phyloP scores from a whole-genome alignment of 2,888 invertebrate genomes.

The Chorisops tibialis region DNA sequence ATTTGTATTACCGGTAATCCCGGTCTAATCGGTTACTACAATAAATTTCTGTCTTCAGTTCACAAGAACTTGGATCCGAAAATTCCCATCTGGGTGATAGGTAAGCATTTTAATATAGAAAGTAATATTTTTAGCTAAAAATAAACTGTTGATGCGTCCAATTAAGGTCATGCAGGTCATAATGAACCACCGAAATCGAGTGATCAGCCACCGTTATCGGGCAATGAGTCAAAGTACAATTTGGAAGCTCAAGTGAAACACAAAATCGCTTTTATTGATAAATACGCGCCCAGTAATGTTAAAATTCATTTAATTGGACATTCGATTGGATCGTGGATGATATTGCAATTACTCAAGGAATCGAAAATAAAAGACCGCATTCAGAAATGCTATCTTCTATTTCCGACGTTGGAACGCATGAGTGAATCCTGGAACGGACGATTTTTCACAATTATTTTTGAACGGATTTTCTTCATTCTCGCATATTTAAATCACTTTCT shows the following conservation, averaged over 20 bases:
- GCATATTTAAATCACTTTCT: conserved; percentile 55
- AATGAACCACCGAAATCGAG: conserved; percentile 61
- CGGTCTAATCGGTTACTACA: conserved; percentile 78
- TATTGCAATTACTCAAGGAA: conserved; percentile 67
- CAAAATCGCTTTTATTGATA: conserved; percentile 62
- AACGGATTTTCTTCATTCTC: conserved; percentile 54
- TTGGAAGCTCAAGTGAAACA: conserved; percentile 67
- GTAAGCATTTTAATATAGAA: too few relatives aligned
- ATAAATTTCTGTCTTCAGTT: conserved; percentile 66
- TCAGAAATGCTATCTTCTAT: conserved; percentile 68
- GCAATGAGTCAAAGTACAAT: conserved; percentile 63
- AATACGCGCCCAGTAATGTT: conserved; percentile 67
- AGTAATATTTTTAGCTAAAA: not conserved
- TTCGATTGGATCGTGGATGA: conserved; percentile 86
- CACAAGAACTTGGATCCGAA: conserved; percentile 56
- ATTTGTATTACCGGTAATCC: conserved; percentile 85
- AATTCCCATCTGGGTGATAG: conserved; percentile 77
- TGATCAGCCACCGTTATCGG: conserved; percentile 54
- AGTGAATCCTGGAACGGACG: conserved; percentile 72
- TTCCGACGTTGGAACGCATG: conserved; percentile 86
- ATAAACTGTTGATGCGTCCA: conserved; percentile 14
- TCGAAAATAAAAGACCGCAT: conserved; percentile 57
- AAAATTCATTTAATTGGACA: conserved; percentile 82
- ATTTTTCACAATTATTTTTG: conserved; percentile 61
- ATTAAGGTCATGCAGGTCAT: conserved; percentile 73